Evolutionary conservation across 2,888 invertebrate genomes (phyloP).

Genomic region (Liopterus haemorrhoidalis): DNA sequence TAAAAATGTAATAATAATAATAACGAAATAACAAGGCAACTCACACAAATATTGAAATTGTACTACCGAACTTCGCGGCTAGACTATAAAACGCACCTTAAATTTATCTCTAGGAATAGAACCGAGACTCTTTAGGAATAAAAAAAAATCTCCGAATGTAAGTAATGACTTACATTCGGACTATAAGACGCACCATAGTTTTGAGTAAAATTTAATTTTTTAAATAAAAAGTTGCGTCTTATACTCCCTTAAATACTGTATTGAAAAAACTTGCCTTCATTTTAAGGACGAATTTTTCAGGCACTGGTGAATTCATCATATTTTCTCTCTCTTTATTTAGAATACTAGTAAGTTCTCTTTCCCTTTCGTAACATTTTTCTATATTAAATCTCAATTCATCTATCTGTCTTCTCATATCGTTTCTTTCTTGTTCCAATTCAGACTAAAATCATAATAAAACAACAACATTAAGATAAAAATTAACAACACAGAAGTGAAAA

Average conservation of each 20-base stretch:
- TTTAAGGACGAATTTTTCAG: conserved; percentile 41
- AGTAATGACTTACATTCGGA: no score
- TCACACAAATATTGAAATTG: conserved; percentile 11
- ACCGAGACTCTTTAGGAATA: no score
- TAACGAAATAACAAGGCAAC: conserved; percentile 27
- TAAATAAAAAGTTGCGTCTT: no score
- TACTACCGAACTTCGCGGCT: no score
- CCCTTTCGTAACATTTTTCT: conserved; percentile 38
- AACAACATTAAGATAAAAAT: no score
- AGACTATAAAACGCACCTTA: no score
- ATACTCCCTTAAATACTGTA: neutral
- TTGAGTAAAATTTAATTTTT: no score
- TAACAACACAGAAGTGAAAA: no score
- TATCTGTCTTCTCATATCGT: conserved; percentile 45
- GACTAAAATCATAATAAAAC: conserved; percentile 38
- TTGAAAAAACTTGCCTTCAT: conserved; percentile 39
- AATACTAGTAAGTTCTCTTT: conserved; percentile 40
- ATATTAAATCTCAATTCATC: conserved; percentile 45
- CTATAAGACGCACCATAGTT: no score
- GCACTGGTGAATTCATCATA: conserved; percentile 30
- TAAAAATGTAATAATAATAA: conserved; percentile 31
- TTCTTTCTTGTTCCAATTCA: conserved; percentile 48
- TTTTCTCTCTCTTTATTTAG: conserved; percentile 27
- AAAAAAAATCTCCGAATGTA: no score
- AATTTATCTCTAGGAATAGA: no score